phyloP scores from a whole-genome alignment of 1,140 invertebrate species.

The Homalodisca vitripennis region DNA sequence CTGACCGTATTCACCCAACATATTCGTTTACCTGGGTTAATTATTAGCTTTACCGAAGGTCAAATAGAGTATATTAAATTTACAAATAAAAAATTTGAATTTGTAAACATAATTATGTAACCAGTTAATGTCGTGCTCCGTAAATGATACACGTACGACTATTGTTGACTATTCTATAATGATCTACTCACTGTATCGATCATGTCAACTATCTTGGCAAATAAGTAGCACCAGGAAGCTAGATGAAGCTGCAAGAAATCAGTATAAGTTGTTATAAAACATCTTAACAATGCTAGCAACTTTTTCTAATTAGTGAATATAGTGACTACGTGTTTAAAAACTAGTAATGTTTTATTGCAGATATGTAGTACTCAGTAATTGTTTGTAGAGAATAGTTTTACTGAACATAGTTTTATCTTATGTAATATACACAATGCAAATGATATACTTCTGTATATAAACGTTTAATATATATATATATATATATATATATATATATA shows the following conservation, averaged over 20 bases:
- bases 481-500: no score
- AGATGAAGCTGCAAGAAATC: constrained; percentile 23
- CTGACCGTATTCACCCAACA: no score
- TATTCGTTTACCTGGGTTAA: no score
- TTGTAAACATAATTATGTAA: no score
- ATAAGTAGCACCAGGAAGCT: constrained; percentile 60
- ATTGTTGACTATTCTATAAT: no score
- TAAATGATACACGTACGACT: no score
- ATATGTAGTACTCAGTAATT: not conserved
- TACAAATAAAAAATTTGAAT: no score
- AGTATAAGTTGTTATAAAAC: not conserved
- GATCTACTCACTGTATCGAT: constrained; percentile 58
- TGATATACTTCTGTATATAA: no score
- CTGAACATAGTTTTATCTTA: not conserved
- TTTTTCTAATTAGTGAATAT: not conserved
- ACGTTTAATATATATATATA: no score
- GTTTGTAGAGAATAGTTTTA: not conserved
- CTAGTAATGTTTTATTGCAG: not conserved
- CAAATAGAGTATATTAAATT: no score
- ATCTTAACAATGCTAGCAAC: not conserved
- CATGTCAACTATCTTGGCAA: constrained; percentile 70
- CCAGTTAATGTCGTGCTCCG: no score
- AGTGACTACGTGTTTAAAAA: not conserved
- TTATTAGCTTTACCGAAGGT: no score
- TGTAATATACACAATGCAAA: not conserved